phyloP scores from a whole-genome alignment of 2,113 vertebrate species.

The Urocolius indicus region DNA sequence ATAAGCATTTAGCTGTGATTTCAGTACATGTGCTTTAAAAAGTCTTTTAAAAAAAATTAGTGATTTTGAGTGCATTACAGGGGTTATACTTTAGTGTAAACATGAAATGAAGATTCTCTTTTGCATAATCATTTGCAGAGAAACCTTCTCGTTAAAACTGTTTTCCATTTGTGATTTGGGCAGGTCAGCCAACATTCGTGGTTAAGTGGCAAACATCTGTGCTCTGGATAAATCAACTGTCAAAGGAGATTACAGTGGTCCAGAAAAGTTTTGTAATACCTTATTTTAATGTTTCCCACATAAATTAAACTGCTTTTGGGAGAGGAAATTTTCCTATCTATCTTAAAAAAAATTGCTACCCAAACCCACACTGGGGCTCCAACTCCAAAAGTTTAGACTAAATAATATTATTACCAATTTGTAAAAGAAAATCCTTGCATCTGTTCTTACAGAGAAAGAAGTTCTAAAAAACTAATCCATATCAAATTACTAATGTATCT shows the following conservation, averaged over 20 bases:
- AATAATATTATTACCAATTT: not conserved
- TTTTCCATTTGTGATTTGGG: not conserved
- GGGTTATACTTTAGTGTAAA: not conserved
- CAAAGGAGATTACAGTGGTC: not conserved
- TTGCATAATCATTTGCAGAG: slow-evolving; percentile 1
- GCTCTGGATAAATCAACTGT: slow-evolving; percentile 23
- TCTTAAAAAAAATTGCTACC: not conserved
- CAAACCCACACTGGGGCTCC: not conserved
- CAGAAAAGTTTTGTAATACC: not conserved
- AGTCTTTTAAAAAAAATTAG: not conserved
- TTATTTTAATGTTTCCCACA: not conserved
- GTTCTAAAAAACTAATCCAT: not conserved
- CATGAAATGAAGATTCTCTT: not conserved
- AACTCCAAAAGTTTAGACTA: not conserved
- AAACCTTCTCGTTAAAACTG: not conserved
- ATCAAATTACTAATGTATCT: not conserved
- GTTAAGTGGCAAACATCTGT: slow-evolving; percentile 59
- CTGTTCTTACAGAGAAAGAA: not conserved
- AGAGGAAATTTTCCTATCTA: not conserved
- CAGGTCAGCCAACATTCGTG: slow-evolving; percentile 32
- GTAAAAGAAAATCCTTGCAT: not conserved
- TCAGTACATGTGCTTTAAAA: not conserved
- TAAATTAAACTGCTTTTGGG: not conserved
- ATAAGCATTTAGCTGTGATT: not conserved
- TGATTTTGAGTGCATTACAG: not conserved